Conservation (phyloP, 2,113 vertebrate genomes). For the Isurus oxyrinchus region DNA sequence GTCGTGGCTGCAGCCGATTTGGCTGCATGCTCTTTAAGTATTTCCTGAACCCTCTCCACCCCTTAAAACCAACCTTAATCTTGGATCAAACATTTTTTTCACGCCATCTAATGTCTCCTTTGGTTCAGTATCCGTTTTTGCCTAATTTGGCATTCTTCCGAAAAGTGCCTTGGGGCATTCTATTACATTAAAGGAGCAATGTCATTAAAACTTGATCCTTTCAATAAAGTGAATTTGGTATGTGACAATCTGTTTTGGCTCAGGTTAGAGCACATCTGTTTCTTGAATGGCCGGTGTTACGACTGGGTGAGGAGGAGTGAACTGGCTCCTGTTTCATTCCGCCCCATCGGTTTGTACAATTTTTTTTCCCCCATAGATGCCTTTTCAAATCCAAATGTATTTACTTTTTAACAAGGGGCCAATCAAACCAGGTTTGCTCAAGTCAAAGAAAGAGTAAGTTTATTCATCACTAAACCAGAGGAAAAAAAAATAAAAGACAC, state of each 20-base stretch:
- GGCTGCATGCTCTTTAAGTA: background rate
- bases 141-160: background rate
- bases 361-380: too few species aligned
- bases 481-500: too few species aligned
- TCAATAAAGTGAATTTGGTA: background rate
- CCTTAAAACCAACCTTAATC: background rate
- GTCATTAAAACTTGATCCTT: background rate
- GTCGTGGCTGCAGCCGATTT: background rate
- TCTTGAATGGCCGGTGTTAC: background rate
- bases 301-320: too few species aligned
- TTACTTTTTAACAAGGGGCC: too few species aligned
- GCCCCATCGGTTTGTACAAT: too few species aligned
- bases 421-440: too few species aligned
- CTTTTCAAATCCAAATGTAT: too few species aligned
- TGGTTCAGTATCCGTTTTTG: background rate
- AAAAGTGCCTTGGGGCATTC: background rate
- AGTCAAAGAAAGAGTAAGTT: too few species aligned
- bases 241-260: background rate
- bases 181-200: background rate
- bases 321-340: background rate
- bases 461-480: too few species aligned
- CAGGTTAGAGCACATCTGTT: background rate
- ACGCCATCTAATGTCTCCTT: background rate
- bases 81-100: background rate
- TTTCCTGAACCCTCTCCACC: background rate